Percentiles rank a stretch among this genome's conserved stretches.
These are phyloP conservation scores for Holothuria scabra DNA, from an alignment of 53 echinoderm and acorn worm genomes.

Conservation along the genomic window DNA sequence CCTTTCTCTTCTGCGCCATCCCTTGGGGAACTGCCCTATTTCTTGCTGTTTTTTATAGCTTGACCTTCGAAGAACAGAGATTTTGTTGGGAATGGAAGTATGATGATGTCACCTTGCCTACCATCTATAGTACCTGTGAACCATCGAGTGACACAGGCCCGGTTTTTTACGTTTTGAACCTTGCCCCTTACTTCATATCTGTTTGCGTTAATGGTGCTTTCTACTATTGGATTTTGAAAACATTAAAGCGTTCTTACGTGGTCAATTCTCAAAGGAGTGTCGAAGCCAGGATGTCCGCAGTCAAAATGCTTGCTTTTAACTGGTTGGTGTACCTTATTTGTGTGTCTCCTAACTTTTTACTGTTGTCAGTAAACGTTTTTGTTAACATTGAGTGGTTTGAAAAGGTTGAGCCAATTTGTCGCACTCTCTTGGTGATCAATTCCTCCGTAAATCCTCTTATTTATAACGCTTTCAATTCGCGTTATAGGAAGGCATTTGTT, in stretches of 20 bases:
- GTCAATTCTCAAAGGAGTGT: constrained; percentile 34
- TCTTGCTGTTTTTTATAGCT: background rate
- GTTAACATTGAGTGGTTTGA: background rate
- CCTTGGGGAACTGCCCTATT: constrained; percentile 5
- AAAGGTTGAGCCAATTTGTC: constrained; percentile 8
- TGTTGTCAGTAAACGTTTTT: background rate
- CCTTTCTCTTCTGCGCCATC: constrained; percentile 15
- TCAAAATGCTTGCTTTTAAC: constrained; percentile 16
- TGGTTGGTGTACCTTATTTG: constrained; percentile 31
- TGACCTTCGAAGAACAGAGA: background rate
- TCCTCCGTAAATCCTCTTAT: constrained; percentile 35
- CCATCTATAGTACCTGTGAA: background rate
- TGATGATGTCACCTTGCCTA: background rate
- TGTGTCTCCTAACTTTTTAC: constrained; percentile 27
- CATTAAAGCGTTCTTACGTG: background rate
- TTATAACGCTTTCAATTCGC: constrained; percentile 34
- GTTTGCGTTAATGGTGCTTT: constrained; percentile 11
- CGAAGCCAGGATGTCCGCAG: constrained; percentile 37
- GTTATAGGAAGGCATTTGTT: constrained; percentile 28
- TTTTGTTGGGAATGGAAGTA: background rate
- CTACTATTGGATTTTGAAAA: constrained; percentile 30
- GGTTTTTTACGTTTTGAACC: background rate
- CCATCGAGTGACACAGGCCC: background rate
- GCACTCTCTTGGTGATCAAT: constrained; percentile 17
- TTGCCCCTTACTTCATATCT: constrained; percentile 21